Evolutionary conservation across 1,140 invertebrate genomes (phyloP), one percentile per base, ranked within the genome.

Genomic region (Sesamia nonagrioides): DNA sequence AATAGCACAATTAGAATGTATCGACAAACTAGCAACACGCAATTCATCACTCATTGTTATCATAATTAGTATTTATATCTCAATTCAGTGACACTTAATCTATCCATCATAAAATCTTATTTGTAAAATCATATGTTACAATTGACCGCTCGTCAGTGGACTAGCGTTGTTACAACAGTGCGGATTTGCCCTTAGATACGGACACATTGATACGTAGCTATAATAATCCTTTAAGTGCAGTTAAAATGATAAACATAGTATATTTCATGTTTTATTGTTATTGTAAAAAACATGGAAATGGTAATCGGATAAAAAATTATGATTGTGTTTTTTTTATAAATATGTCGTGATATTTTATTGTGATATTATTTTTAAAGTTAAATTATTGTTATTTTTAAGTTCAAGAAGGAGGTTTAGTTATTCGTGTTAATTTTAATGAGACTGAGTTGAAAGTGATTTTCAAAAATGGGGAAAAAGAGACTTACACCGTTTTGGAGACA

Each of bases 151-250:
- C 18, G 37, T 9, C 9, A 15, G 56, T 15, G 9, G 21, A 0
- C 1, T n/a, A 8, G 35, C 17, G 35, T 8, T n/a, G 56, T 48
- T 72, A n/a, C 18, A 17, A n/a, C 69, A 72, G 69, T 72, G 69
- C 50, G 52, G 35, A 72, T 54, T 17, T 40, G 13, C 54, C 58
- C 56, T 78, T 61, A 78, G 68, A 78, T 78, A 78, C 42, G 18
- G 18, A 18, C 27, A 61, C 54, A 66, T 77, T n/a, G n/a, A n/a
- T n/a, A n/a, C n/a, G n/a, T n/a, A n/a, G n/a, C 48, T 33, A 52
- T 76, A 52, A 50, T 79, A 79, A 78, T 78, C 69, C 60, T 52
- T 52, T 45, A 71, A 74, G 77, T 79, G 69, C 77, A 79, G 56
- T 74, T 54, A 79, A 63, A 66, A 77, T 54, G 48, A 74, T 74